Conservation (phyloP, 35 echinoderm and acorn worm genomes). For the Eucidaris tribuloides region DNA sequence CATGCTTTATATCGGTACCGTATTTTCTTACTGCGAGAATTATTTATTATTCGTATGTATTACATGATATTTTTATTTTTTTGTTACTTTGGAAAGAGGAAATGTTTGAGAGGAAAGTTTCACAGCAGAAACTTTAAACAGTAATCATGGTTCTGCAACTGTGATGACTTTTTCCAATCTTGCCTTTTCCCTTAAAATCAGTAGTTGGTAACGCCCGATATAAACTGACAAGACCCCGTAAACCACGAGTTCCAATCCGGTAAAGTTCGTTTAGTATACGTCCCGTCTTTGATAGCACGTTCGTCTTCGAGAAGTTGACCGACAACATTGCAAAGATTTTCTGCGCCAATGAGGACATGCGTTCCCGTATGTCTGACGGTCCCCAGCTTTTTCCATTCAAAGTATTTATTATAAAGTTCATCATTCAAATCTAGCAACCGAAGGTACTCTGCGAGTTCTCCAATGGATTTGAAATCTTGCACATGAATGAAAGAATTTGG, state of each 20-base stretch:
- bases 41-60: too few species aligned
- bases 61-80: too few species aligned
- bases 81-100: too few species aligned
- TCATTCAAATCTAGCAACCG: conserved; percentile 22
- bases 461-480: conserved; percentile 30
- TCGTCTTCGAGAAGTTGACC: not conserved
- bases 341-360: not conserved
- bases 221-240: not conserved
- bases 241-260: not conserved
- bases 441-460: conserved; percentile 38
- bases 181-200: too few species aligned
- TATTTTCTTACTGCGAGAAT: too few species aligned
- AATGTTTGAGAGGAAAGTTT: too few species aligned
- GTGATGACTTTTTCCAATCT: too few species aligned
- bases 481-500: conserved; percentile 68
- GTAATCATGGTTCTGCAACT: too few species aligned
- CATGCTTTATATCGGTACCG: too few species aligned
- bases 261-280: not conserved
- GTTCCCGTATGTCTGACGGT: not conserved
- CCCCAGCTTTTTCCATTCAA: conserved; percentile 59
- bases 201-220: too few species aligned
- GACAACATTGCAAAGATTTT: not conserved
- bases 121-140: too few species aligned
- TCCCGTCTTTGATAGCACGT: not conserved
- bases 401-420: conserved; percentile 52